Base-by-base conservation (phyloP, 2,888 invertebrate genomes). In the Amorpha juglandis region DNA sequence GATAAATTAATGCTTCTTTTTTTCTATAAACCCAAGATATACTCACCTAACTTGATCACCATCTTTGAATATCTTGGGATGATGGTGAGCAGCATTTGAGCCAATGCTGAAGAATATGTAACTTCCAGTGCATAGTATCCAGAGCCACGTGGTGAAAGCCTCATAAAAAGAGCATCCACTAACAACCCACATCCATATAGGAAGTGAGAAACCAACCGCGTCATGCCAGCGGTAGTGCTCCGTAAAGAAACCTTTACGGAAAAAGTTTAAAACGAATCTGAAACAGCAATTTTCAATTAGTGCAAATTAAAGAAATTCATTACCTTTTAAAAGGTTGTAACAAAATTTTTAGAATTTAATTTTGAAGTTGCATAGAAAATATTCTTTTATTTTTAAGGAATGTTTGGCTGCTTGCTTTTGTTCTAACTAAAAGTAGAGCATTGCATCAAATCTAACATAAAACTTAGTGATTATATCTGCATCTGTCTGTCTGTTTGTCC, bases 21-120 rank as follows among this genome's bases (percentile, higher is more conserved):
- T 38, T 6, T 38, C 38, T 9, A 38, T 38, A 38, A 38, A 38
- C n/a, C 6, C n/a, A 55, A 55, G 3, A 58, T 11, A 6, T 62
- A 73, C 71, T 74, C 87, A 96, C 96, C 94, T 94, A 52, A 94
- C 90, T 73, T 94, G 86, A 83, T 97, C 97, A 0, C 97, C 97
- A 78, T 97, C 97, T 79, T 97, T 97, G 78, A 96, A 96, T 62
- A 96, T 95, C 65, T 96, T 94, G 0, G 97, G 97, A 84, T 97
- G 97, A 81, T 97, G 97, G 87, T 98, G 97, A 0, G 96, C 97
- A 6, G 97, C 97, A 79, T 95, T 96, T 1, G 96, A 75, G 1
- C 96, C 97, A 69, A 97, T 95, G 0, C 91, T 75, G 4, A 89
- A 92, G 80, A 97, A 96, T 1, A 94, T 78, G 47, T 95, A 94